Percentiles rank a stretch among this genome's conserved stretches.
Conservation (phyloP, 2,888 invertebrate genomes). For the Synergus japonicus region DNA sequence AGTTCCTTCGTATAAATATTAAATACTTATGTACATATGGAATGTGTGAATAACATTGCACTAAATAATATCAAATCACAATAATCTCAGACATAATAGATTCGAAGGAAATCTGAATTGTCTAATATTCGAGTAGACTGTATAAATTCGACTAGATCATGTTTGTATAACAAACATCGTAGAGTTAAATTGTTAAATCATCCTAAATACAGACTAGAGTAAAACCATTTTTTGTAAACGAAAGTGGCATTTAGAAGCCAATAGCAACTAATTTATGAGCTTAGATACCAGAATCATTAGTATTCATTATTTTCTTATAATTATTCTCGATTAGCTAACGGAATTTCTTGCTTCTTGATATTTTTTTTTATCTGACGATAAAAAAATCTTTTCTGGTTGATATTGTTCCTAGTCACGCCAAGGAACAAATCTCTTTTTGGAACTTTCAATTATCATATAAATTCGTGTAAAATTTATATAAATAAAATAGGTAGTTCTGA, state of each 20-base stretch:
- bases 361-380: constrained; percentile 5
- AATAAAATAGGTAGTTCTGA: constrained; percentile 5
- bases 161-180: constrained; percentile 63
- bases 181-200: constrained; percentile 50
- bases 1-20: constrained; percentile 18
- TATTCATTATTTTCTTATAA: constrained; percentile 8
- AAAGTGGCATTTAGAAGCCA: constrained; percentile 20
- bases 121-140: constrained; percentile 55
- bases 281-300: background rate
- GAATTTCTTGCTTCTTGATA: background rate
- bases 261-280: constrained; percentile 35
- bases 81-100: constrained; percentile 53
- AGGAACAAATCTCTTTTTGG: constrained; percentile 3
- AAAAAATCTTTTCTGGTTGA: background rate
- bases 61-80: constrained; percentile 63
- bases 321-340: background rate
- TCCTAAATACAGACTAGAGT: constrained; percentile 44
- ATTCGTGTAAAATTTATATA: constrained; percentile 35
- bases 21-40: constrained; percentile 45
- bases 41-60: constrained; percentile 70
- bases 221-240: constrained; percentile 36
- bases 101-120: constrained; percentile 45
- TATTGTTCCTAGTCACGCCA: constrained; percentile 7
- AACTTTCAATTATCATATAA: constrained; percentile 35
- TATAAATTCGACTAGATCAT: constrained; percentile 61